phyloP scores from a whole-genome alignment of 2,113 vertebrate species.

The Heterochromis multidens region DNA sequence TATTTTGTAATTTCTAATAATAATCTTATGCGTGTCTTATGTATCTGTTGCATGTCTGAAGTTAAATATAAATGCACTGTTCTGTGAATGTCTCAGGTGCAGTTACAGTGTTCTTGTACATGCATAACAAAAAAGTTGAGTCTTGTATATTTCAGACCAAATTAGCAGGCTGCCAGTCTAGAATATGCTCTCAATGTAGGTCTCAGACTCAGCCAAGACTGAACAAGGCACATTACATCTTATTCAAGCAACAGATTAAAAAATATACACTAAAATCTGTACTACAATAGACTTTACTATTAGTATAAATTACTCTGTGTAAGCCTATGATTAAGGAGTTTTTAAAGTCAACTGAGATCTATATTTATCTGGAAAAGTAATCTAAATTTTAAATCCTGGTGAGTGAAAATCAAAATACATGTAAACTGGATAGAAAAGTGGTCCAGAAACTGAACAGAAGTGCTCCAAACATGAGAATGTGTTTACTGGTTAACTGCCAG shows the following conservation, averaged over 20 bases:
- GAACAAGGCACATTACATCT: background rate
- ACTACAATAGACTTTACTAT: background rate
- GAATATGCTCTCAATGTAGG: background rate
- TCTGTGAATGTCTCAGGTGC: background rate
- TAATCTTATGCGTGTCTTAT: background rate
- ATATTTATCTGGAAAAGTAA: background rate
- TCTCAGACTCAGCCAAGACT: background rate
- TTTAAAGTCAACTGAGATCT: background rate
- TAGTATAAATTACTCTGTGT: background rate
- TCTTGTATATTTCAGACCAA: background rate
- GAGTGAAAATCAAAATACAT: background rate
- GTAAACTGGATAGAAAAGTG: rapidly evolving
- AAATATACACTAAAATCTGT: background rate
- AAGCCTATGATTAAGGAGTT: background rate
- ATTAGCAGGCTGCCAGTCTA: background rate
- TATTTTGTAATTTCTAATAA: background rate
- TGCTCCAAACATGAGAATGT: background rate
- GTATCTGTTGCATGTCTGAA: background rate
- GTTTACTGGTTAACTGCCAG: background rate
- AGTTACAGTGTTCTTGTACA: background rate
- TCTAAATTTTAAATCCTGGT: background rate
- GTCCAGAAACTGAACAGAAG: background rate
- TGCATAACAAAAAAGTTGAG: background rate
- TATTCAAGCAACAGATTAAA: background rate
- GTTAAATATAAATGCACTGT: background rate